Conservation (phyloP, 2,113 vertebrate genomes). For the Saimiri boliviensis region DNA sequence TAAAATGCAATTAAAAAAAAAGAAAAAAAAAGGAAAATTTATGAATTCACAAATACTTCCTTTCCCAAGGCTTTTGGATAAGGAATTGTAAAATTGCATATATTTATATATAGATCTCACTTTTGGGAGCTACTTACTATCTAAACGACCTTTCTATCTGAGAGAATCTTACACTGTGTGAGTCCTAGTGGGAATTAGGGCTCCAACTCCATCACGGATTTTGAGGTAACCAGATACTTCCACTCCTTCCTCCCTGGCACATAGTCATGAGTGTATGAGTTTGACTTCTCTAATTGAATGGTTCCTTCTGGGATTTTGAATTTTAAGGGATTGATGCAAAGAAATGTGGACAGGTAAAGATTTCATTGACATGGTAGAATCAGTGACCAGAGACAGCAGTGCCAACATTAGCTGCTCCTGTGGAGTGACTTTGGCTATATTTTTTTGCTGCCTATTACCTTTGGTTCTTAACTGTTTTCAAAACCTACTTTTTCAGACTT, state of each 20-base stretch:
- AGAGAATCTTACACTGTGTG: neutral
- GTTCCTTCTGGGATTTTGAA: neutral
- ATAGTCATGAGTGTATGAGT: neutral
- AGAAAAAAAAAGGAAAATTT: too few relatives aligned
- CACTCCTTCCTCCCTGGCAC: neutral
- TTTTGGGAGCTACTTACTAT: neutral
- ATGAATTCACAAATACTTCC: neutral
- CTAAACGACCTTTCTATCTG: neutral
- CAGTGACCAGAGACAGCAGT: neutral
- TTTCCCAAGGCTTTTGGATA: neutral
- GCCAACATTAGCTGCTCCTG: neutral
- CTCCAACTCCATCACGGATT: neutral
- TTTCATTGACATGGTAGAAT: neutral
- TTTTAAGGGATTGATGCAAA: neutral
- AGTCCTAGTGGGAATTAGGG: neutral
- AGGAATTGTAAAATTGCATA: neutral
- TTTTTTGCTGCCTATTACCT: neutral
- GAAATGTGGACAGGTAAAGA: neutral
- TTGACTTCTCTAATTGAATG: neutral
- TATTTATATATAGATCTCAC: neutral
- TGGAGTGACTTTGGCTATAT: neutral
- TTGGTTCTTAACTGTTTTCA: neutral
- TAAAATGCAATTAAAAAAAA: too few relatives aligned
- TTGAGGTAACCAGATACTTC: neutral
- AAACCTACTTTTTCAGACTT: neutral